These are phyloP conservation scores for Eugnorisma glareosa DNA, from an alignment of 2,888 invertebrate genomes.

Conservation along the genomic window DNA sequence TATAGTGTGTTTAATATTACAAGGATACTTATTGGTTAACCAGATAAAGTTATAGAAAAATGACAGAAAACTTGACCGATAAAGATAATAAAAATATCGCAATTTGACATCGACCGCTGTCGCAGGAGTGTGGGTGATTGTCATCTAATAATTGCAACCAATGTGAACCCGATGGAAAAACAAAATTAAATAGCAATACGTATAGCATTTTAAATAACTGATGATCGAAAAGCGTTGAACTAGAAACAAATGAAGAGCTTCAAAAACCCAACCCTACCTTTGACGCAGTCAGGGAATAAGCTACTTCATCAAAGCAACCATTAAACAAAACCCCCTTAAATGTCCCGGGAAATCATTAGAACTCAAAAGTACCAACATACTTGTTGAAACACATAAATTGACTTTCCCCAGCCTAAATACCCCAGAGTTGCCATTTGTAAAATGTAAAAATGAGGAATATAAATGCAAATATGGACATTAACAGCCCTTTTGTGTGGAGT, in stretches of 20 bases:
- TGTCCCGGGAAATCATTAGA: slow-evolving; percentile 56
- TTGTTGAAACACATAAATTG: slow-evolving; percentile 59
- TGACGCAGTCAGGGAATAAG: neutral
- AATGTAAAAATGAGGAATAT: slow-evolving; percentile 59
- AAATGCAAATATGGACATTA: slow-evolving; percentile 63
- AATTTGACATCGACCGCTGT: neutral
- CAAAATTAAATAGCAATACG: neutral
- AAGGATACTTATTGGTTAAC: neutral
- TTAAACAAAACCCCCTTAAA: slow-evolving; percentile 31
- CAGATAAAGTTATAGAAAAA: neutral
- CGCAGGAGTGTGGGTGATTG: neutral
- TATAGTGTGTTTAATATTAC: neutral
- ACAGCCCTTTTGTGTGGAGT: slow-evolving; percentile 56
- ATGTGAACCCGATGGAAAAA: neutral
- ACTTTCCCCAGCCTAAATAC: slow-evolving; percentile 52
- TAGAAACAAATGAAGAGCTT: neutral
- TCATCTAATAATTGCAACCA: neutral
- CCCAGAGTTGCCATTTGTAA: slow-evolving; percentile 52
- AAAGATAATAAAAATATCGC: neutral
- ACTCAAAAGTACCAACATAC: slow-evolving; percentile 20
- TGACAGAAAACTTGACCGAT: neutral
- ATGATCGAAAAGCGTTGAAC: neutral
- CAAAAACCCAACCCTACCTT: neutral
- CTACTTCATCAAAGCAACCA: slow-evolving; percentile 17
- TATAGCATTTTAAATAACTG: neutral